phyloP scores from a whole-genome alignment of 2,113 vertebrate genomes.

The Zapus hudsonius region DNA sequence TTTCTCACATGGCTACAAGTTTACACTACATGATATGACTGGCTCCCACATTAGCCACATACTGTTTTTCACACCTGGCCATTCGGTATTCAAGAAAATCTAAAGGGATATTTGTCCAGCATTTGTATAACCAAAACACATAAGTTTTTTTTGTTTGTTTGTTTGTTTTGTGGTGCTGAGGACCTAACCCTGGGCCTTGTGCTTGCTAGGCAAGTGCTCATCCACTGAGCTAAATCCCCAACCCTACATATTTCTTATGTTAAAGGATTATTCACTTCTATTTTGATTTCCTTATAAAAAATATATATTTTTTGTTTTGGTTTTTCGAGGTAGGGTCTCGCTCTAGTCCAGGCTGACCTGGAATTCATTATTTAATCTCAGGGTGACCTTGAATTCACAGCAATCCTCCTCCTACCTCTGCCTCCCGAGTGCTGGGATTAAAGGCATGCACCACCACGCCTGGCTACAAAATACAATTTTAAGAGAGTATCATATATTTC shows the following conservation, averaged over 20 bases:
- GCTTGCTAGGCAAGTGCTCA: too few species aligned
- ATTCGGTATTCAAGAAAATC: background rate
- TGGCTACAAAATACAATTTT: constrained; percentile 48
- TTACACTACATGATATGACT: background rate
- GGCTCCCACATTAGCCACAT: background rate
- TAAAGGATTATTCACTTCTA: background rate
- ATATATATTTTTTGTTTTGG: constrained; percentile 28
- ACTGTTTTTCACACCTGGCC: constrained; percentile 23
- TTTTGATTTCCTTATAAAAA: constrained; percentile 52
- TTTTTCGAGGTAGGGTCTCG: too few species aligned
- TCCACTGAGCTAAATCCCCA: too few species aligned
- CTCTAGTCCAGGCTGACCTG: too few species aligned
- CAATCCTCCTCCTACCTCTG: too few species aligned
- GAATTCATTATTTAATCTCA: too few species aligned
- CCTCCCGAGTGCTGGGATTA: too few species aligned
- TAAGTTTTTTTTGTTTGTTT: too few species aligned
- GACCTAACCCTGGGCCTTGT: too few species aligned
- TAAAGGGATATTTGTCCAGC: background rate
- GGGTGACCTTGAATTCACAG: too few species aligned
- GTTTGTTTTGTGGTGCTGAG: too few species aligned
- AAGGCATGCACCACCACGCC: too few species aligned
- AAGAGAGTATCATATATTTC: background rate
- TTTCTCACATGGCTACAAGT: constrained; percentile 18
- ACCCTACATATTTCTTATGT: constrained; percentile 18
- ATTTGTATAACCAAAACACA: background rate